phyloP scores from a whole-genome alignment of 2,797 vertebrate species.

The Spinibarbus caldwelli region DNA sequence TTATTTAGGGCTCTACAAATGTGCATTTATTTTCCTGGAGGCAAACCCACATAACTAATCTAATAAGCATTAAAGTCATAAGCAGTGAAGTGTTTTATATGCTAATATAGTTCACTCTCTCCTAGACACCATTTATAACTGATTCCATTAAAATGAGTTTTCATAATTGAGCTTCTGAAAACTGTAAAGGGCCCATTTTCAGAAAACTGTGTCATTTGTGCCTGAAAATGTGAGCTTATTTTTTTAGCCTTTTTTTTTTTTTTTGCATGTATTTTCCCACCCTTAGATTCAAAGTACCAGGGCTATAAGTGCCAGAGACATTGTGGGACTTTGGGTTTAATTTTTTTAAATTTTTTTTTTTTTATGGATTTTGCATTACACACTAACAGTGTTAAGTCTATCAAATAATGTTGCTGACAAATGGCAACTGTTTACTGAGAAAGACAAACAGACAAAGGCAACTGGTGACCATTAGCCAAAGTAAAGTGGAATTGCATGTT shows the following conservation, averaged over 20 bases:
- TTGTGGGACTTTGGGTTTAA: not conserved
- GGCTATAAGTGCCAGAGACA: not conserved
- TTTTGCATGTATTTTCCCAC: not conserved
- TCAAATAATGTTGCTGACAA: not conserved
- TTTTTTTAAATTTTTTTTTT: not conserved
- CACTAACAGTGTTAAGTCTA: not conserved
- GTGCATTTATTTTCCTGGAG: conserved; percentile 10
- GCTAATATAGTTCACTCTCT: not conserved
- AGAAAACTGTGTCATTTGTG: not conserved
- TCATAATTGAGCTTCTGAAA: not conserved
- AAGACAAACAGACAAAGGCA: not conserved
- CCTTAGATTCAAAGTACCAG: not conserved
- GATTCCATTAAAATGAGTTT: not conserved
- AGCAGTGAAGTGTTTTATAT: conserved; percentile 9
- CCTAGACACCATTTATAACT: not conserved
- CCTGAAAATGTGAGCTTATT: not conserved
- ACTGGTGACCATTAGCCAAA: not conserved
- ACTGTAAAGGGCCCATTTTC: not conserved
- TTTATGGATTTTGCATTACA: not conserved
- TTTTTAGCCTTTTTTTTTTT: not conserved
- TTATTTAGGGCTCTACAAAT: conserved; percentile 2
- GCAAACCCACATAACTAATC: conserved; percentile 15
- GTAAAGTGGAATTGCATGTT: not conserved
- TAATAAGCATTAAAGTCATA: conserved; percentile 14
- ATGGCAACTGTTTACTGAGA: not conserved